phyloP scores from a whole-genome alignment of 1,140 invertebrate genomes.

The Eumeta japonica region DNA sequence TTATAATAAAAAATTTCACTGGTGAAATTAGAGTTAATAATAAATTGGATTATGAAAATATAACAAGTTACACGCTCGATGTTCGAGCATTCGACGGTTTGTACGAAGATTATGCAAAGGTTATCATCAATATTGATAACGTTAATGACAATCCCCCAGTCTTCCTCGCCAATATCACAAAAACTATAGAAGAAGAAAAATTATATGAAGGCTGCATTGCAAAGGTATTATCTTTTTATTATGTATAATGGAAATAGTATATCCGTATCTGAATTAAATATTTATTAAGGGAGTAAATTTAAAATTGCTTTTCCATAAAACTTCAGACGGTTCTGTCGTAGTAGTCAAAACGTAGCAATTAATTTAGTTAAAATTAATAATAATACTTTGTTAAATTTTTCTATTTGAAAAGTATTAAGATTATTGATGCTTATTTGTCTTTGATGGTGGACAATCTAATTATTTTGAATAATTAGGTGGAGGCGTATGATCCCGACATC shows the following conservation, averaged over 20 bases:
- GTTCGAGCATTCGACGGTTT: slow-evolving; percentile 78
- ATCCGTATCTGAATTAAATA: too few relatives aligned
- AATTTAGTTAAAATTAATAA: slow-evolving; percentile 1
- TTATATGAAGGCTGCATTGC: slow-evolving; percentile 66
- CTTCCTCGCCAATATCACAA: slow-evolving; percentile 68
- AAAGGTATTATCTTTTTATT: slow-evolving; percentile 33
- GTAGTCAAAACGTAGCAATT: too few relatives aligned
- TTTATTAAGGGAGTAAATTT: too few relatives aligned
- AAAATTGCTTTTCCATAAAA: too few relatives aligned
- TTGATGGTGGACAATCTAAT: too few relatives aligned
- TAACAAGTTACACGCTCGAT: slow-evolving; percentile 73
- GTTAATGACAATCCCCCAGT: slow-evolving; percentile 82
- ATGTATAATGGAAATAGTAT: too few relatives aligned
- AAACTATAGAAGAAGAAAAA: slow-evolving; percentile 70
- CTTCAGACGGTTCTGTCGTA: too few relatives aligned
- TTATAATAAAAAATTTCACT: slow-evolving; percentile 74
- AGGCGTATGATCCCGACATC: slow-evolving; percentile 84
- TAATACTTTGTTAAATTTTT: slow-evolving; percentile 4
- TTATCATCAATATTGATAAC: slow-evolving; percentile 77
- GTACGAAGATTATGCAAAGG: slow-evolving; percentile 71
- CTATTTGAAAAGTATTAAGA: too few relatives aligned
- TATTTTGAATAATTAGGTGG: slow-evolving; percentile 49
- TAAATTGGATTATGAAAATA: slow-evolving; percentile 81
- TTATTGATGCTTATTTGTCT: too few relatives aligned
- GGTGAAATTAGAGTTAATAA: slow-evolving; percentile 76